phyloP scores from a whole-genome alignment of 2,113 vertebrate genomes.

The Melanotaenia duboulayi region DNA sequence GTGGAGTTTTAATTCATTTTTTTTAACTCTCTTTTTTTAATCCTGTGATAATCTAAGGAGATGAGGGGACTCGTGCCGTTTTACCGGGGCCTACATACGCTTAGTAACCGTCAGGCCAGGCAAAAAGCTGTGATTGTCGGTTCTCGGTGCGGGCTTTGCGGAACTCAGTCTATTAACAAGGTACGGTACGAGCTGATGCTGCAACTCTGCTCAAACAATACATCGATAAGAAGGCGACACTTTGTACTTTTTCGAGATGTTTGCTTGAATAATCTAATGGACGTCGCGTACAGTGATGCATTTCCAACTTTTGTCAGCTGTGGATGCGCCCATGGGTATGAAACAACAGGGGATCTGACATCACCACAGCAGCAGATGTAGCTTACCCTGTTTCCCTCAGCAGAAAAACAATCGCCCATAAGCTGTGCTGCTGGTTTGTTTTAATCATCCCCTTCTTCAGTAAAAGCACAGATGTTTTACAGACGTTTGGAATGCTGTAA shows the following conservation, averaged over 20 bases:
- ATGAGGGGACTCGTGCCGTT: conserved; percentile 72
- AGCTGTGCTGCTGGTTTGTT: conserved; percentile 11
- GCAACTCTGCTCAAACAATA: conserved; percentile 20
- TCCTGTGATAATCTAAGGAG: conserved; percentile 43
- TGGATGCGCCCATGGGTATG: conserved; percentile 5
- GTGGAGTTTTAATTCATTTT: neutral
- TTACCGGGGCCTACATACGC: conserved; percentile 63
- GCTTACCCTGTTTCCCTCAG: conserved; percentile 5
- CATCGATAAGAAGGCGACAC: neutral
- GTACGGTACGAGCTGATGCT: conserved; percentile 61
- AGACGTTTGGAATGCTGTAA: neutral
- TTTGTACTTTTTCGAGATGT: neutral
- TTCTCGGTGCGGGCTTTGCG: conserved; percentile 76
- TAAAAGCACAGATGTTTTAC: neutral
- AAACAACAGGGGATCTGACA: conserved; percentile 17
- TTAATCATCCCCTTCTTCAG: neutral
- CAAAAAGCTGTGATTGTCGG: conserved; percentile 61
- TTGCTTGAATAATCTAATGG: neutral
- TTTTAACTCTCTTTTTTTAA: neutral
- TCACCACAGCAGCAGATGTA: conserved; percentile 26
- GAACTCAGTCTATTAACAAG: conserved; percentile 72
- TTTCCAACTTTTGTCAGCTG: conserved; percentile 40
- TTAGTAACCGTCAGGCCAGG: conserved; percentile 64
- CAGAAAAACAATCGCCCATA: conserved; percentile 28
- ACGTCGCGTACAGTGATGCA: neutral